Percentiles rank a stretch among this genome's conserved stretches.
Conservation (phyloP, 1,140 invertebrate species). For the Calosoma granatense region DNA sequence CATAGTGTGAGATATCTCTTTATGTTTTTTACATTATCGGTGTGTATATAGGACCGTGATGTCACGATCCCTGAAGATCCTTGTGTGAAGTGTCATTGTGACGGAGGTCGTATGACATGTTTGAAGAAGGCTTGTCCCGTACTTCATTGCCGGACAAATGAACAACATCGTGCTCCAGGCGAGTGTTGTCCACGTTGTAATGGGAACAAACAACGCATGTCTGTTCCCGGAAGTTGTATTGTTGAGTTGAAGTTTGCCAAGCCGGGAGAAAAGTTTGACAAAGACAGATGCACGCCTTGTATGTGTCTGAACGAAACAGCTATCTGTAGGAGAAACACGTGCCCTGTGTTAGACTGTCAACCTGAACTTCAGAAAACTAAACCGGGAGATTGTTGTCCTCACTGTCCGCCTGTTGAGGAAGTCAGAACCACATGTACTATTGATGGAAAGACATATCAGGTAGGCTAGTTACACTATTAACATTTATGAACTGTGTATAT, state of each 20-base stretch:
- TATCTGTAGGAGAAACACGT: constrained; percentile 64
- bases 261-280: constrained; percentile 45
- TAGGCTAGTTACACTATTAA: constrained; percentile 32
- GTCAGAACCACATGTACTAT: constrained; percentile 52
- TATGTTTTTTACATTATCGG: no score
- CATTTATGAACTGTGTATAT: constrained; percentile 11
- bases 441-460: constrained; percentile 53
- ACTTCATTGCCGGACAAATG: constrained; percentile 58
- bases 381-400: constrained; percentile 66
- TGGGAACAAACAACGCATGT: constrained; percentile 30
- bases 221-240: constrained; percentile 49
- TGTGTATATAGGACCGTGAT: constrained; percentile 58
- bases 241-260: constrained; percentile 54
- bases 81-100: constrained; percentile 76
- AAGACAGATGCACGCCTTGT: constrained; percentile 76
- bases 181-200: constrained; percentile 78
- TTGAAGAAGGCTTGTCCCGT: constrained; percentile 76
- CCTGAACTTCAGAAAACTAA: constrained; percentile 52
- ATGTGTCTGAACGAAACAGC: constrained; percentile 66
- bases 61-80: constrained; percentile 71
- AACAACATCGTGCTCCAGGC: constrained; percentile 53
- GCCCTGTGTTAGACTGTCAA: constrained; percentile 72
- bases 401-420: constrained; percentile 52
- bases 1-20: no score
- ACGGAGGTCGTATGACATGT: constrained; percentile 63